Base-by-base conservation (phyloP, 2,888 invertebrate genomes). In the Heliconius aoede region DNA sequence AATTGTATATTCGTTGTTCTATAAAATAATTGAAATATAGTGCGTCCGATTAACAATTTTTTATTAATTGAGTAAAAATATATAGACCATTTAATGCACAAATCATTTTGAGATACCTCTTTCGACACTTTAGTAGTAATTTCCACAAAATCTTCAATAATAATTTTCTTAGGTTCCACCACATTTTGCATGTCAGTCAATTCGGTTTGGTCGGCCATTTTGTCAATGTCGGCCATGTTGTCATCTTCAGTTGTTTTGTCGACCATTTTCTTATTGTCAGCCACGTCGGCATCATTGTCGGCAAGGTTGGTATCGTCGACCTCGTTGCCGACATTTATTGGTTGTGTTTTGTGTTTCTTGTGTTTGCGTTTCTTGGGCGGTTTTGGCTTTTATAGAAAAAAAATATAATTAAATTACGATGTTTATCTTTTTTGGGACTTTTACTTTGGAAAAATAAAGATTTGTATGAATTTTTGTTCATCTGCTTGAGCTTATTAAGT, bases 91-190 rank as follows among this genome's bases (percentile, higher is more conserved):
- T n/a, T n/a, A n/a, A n/a, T 46, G 13, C 26, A 46, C 15, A 26
- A 51, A 21, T 26, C 18, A 26, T 26, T 68, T 36, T 40, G 3
- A 4, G 21, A 21, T 3, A 81, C 79, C 28, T 77, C 46, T 13
- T 74, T 28, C n/a, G 32, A 3, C 58, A 28, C 69, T 1, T 79
- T 51, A 2, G 79, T 67, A 21, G 84, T 85, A 60, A 90, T 82
- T 76, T 89, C 88, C 0, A 89, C 87, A 58, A 92, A 91, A 80
- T 92, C 91, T 58, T 92, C 92, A 0, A 92, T 86, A 69, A 92
- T 91, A 76, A 91, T 90, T 72, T 88, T 85, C 77, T 88, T 64
- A 40, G 79, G 65, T 8, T 40, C 68, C 7, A 40, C 18, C 64
- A 51, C 30, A 60, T 73, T 58, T n/a, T 15, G 32, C 4, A 3